phyloP scores from a whole-genome alignment of 92 coral and sea anemone genomes.

The Pocillopora grandis region DNA sequence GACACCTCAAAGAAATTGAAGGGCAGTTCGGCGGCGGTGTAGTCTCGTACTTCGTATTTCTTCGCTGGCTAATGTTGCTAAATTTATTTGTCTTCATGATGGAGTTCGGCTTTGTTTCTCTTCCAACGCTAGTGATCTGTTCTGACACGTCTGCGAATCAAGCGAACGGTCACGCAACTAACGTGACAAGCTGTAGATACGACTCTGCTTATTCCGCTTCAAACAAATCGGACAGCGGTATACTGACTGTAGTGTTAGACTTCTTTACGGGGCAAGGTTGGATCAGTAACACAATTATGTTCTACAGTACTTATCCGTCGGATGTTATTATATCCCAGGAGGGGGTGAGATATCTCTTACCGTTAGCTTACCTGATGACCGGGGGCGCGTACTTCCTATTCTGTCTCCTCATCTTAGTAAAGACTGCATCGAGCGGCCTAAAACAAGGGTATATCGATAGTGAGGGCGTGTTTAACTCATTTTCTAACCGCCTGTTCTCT shows the following conservation, averaged over 20 bases:
- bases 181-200: constrained; percentile 20
- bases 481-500: constrained; percentile 85
- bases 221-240: constrained; percentile 24
- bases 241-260: constrained; percentile 57
- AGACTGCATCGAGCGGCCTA: constrained; percentile 77
- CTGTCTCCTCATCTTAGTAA: constrained; percentile 78
- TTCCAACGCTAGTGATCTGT: constrained; percentile 79
- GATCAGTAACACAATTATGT: constrained; percentile 88
- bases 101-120: constrained; percentile 86
- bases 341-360: constrained; percentile 76
- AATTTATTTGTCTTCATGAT: constrained; percentile 78
- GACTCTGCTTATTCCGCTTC: constrained; percentile 36
- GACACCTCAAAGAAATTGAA: constrained; percentile 91
- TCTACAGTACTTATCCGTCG: constrained; percentile 92
- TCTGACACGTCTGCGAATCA: constrained; percentile 6
- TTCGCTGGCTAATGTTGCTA: constrained; percentile 89
- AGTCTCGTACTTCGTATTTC: constrained; percentile 91
- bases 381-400: constrained; percentile 85
- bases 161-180: constrained; percentile 21
- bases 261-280: constrained; percentile 98
- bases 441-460: constrained; percentile 89
- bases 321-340: constrained; percentile 69
- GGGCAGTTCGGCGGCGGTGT: constrained; percentile 99
- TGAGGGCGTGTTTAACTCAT: constrained; percentile 89
- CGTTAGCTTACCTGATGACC: constrained; percentile 88